A percentile compares a stretch with the other conserved stretches of the same genome.
phyloP scores from a whole-genome alignment of 2,113 vertebrate genomes.

The Ophiodon elongatus region DNA sequence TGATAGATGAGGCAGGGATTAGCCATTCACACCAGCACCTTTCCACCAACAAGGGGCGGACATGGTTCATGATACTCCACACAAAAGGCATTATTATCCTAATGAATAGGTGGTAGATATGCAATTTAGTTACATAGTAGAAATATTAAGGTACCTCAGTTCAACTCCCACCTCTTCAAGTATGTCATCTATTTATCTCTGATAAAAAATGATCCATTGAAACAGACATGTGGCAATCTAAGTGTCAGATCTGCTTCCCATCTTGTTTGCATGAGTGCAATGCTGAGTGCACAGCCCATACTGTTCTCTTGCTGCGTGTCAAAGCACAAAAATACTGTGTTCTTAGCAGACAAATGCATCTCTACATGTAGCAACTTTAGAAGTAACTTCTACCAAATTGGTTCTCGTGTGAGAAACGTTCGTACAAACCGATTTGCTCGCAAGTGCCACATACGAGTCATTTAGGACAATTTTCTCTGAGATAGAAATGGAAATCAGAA shows the following conservation, averaged over 20 bases:
- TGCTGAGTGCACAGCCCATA: neutral
- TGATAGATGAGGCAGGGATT: neutral
- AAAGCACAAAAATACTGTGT: neutral
- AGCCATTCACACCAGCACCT: neutral
- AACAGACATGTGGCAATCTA: neutral
- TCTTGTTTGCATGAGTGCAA: neutral
- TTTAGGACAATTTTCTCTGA: neutral
- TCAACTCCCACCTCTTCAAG: constrained; percentile 14
- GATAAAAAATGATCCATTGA: neutral
- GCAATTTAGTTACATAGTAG: constrained; percentile 15
- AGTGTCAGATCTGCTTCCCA: neutral
- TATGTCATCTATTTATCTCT: neutral
- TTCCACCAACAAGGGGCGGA: constrained; percentile 22
- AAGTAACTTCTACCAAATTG: neutral
- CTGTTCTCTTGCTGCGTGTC: neutral
- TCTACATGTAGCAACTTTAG: neutral
- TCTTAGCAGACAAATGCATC: neutral
- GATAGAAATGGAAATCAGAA: neutral
- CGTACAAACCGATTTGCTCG: neutral
- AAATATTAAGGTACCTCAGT: constrained; percentile 28
- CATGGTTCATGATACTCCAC: constrained; percentile 25
- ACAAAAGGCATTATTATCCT: constrained; percentile 41
- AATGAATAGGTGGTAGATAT: constrained; percentile 46
- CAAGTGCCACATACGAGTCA: neutral
- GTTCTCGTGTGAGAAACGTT: neutral